phyloP scores from a whole-genome alignment of 2,797 vertebrate genomes.

The Oceanodroma leucorhoa region DNA sequence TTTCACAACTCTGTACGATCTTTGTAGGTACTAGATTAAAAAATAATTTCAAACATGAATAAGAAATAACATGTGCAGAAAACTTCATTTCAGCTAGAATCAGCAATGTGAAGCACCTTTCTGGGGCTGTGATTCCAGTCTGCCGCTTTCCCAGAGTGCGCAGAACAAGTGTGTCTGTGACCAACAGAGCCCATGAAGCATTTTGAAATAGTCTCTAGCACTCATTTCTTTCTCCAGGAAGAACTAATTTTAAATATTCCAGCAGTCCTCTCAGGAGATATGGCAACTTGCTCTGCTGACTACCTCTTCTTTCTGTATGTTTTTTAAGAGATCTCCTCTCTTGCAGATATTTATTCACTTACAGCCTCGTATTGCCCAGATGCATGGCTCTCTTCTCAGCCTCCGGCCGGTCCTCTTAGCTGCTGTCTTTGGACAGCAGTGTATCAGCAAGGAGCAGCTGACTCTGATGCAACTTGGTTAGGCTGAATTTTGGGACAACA shows the following conservation, averaged over 20 bases:
- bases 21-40: constrained; percentile 3
- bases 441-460: neutral
- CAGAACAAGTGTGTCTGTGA: neutral
- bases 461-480: neutral
- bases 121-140: neutral
- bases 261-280: neutral
- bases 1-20: neutral
- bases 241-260: neutral
- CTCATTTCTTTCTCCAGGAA: neutral
- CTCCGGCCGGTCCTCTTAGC: neutral
- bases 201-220: neutral
- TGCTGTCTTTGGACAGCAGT: neutral
- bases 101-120: neutral
- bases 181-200: neutral
- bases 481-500: neutral
- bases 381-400: neutral
- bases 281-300: neutral
- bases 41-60: constrained; percentile 15
- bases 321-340: neutral
- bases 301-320: neutral
- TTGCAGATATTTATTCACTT: neutral
- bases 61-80: neutral
- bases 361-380: neutral
- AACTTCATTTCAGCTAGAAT: neutral
- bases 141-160: neutral